These are phyloP conservation scores for Plutella xylostella DNA, from an alignment of 2,888 invertebrate genomes.

Conservation along the genomic window DNA sequence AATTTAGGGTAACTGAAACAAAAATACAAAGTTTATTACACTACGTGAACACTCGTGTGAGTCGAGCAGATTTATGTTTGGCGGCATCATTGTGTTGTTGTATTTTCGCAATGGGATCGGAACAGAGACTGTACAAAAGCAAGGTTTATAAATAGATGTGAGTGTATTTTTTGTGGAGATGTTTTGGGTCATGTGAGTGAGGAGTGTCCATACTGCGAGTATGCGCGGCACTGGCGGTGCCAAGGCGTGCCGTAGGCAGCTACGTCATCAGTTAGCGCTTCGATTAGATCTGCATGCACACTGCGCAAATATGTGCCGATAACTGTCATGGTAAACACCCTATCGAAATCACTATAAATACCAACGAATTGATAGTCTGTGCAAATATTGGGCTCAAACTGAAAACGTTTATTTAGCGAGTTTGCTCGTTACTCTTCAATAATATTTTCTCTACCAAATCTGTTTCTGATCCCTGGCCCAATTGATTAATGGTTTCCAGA, in stretches of 20 bases:
- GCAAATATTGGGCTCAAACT: too few relatives aligned
- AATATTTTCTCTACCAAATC: too few relatives aligned
- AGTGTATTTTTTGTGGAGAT: slow-evolving; percentile 33
- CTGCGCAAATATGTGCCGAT: neutral
- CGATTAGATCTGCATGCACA: slow-evolving; percentile 12
- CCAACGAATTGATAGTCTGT: too few relatives aligned
- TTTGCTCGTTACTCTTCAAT: too few relatives aligned
- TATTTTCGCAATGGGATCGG: slow-evolving; percentile 21
- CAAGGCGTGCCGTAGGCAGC: slow-evolving; percentile 33
- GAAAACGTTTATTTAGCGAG: too few relatives aligned
- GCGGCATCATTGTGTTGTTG: slow-evolving; percentile 14
- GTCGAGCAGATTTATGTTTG: neutral
- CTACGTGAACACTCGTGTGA: neutral
- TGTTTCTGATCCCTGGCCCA: too few relatives aligned
- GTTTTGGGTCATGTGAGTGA: slow-evolving; percentile 56
- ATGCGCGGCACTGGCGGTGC: slow-evolving; percentile 40
- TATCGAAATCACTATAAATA: too few relatives aligned
- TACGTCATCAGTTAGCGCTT: slow-evolving; percentile 43
- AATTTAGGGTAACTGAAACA: slow-evolving; percentile 64
- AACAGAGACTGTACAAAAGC: slow-evolving; percentile 40
- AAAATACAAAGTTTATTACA: slow-evolving; percentile 24
- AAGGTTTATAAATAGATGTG: slow-evolving; percentile 46
- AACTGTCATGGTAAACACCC: too few relatives aligned
- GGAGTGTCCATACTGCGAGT: slow-evolving; percentile 28
- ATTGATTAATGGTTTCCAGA: too few relatives aligned